Percentiles rank a stretch among this genome's conserved stretches.
Evolutionary conservation across 2,113 vertebrate species (phyloP).

Genomic region (Sminthopsis crassicaudata): DNA sequence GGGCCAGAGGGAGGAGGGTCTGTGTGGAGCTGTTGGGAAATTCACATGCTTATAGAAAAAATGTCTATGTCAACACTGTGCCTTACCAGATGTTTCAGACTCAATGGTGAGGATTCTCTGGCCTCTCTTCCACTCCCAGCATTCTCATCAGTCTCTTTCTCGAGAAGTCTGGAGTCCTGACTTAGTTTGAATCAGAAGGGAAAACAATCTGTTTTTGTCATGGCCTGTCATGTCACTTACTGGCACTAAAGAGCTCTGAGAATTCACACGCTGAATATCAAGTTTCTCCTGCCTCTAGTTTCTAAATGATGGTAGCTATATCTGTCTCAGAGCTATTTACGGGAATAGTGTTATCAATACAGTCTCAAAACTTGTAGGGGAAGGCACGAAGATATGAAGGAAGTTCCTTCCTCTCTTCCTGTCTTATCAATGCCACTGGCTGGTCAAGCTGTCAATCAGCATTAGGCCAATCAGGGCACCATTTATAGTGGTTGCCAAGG

Average conservation of each 20-base stretch:
- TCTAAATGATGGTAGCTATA: background rate
- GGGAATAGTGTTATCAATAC: background rate
- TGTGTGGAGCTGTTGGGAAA: background rate
- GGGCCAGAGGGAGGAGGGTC: background rate
- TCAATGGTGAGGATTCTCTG: background rate
- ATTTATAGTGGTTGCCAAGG: background rate
- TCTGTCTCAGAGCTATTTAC: background rate
- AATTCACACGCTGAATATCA: background rate
- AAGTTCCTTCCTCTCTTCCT: background rate
- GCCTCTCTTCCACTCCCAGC: background rate
- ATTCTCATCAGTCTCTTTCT: background rate
- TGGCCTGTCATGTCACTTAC: background rate
- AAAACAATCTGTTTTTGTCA: background rate
- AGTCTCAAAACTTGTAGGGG: background rate
- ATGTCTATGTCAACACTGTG: background rate
- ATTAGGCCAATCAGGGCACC: background rate
- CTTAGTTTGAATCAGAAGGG: background rate
- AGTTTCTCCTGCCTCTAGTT: background rate
- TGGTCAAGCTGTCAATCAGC: background rate
- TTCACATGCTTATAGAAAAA: background rate
- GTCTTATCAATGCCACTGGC: background rate
- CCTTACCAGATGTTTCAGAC: background rate
- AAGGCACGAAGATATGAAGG: background rate
- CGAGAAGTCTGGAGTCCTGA: background rate
- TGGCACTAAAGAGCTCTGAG: background rate